Base-by-base conservation (phyloP, 1,140 invertebrate genomes). In the Hetaerina americana region DNA sequence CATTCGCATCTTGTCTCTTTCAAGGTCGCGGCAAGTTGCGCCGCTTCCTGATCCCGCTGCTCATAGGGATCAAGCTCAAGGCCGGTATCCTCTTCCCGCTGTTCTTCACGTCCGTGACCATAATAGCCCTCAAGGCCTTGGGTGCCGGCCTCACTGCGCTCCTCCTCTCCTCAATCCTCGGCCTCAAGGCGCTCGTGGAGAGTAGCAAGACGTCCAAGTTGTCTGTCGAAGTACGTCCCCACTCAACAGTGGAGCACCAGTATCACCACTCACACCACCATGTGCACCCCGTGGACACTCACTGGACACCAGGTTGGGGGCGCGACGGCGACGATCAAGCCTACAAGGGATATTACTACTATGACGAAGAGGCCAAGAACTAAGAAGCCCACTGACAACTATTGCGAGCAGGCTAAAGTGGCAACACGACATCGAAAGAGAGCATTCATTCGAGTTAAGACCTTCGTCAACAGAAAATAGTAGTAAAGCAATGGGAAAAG, bases 31-130 rank as follows among this genome's bases (percentile, higher is more conserved):
- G 40, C 2, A 68, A 68, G 27, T 25, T 68, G 67, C n/a, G 27
- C n/a, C 25, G 27, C 25, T 25, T 68, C 25, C 67, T 68, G 12
- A 68, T 68, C 67, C 67, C 67, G 25, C 67, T 68, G 12, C 25
- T 68, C 25, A 68, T 68, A 26, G 67, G 67, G 25, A 18, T 68
- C 67, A 68, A 68, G 67, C 67, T 68, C 67, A 68, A 68, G 27
- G 25, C 67, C 18, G 67, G 25, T 5, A 15, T 68, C 12, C 27
- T 68, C 67, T 68, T 28, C 67, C 25, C 27, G 12, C 67, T 68
- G 6, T 26, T 26, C 67, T 68, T 26, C 67, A 15, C 25, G 1
- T 18, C 67, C 67, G 67, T 68, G 25, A 24, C 27, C 67, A 28
- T 28, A 18, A 68, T 68, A 2, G 67, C 67, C n/a, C 25, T 28